Conservation (phyloP, 1,140 invertebrate species). For the Drosophila auraria region DNA sequence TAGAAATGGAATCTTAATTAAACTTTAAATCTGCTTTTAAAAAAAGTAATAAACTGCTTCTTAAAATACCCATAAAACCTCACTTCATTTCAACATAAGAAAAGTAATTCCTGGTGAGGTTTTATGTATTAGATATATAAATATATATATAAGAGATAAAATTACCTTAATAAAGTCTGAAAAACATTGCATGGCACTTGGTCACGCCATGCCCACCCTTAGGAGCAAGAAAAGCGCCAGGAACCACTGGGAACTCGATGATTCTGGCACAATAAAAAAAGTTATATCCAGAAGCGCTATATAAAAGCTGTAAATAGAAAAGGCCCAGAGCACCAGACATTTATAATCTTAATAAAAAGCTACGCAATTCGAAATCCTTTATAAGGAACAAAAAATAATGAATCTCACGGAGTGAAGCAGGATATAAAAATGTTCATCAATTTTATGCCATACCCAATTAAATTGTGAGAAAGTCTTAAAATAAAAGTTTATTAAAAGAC, state of each 20-base stretch:
- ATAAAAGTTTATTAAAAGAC: background rate
- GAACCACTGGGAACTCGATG: constrained; percentile 17
- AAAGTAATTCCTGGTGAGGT: background rate
- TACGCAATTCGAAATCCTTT: background rate
- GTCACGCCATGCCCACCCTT: constrained; percentile 37
- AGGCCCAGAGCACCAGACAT: constrained; percentile 17
- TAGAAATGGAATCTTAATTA: background rate
- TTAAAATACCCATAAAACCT: background rate
- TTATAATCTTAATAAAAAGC: constrained; percentile 32
- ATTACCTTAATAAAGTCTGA: constrained; percentile 26
- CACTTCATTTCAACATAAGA: background rate
- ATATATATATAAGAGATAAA: constrained; percentile 23
- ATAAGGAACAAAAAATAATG: background rate
- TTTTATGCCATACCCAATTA: background rate
- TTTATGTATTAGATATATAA: background rate
- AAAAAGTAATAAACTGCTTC: background rate
- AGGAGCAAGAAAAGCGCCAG: background rate
- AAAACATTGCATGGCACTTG: constrained; percentile 22
- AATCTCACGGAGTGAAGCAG: background rate
- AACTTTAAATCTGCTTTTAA: no score
- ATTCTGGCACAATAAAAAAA: constrained; percentile 40
- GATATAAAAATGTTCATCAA: constrained; percentile 22
- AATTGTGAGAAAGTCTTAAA: background rate
- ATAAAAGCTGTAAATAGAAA: constrained; percentile 38
- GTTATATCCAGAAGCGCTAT: constrained; percentile 36